These are phyloP conservation scores for Cotesia glomerata DNA, from an alignment of 1,140 invertebrate species.

Conservation along the genomic window DNA sequence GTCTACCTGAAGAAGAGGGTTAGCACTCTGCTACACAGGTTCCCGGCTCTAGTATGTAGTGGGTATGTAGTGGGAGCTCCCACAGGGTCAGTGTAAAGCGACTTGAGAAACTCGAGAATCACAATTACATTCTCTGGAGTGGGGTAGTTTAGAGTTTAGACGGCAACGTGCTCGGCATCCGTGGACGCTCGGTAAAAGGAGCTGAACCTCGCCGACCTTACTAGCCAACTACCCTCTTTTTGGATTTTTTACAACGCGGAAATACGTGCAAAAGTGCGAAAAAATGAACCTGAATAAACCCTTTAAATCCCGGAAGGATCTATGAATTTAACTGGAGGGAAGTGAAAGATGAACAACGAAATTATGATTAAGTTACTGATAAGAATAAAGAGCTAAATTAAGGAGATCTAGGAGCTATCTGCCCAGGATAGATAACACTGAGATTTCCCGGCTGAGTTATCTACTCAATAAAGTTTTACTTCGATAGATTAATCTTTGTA, in stretches of 20 bases:
- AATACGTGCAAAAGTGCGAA: background rate
- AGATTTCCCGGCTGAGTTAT: too few relatives aligned
- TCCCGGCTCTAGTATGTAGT: background rate
- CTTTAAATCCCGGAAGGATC: background rate
- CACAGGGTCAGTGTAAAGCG: slow-evolving; percentile 28
- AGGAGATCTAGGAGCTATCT: too few relatives aligned
- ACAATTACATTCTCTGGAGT: slow-evolving; percentile 32
- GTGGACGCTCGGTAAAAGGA: slow-evolving; percentile 3
- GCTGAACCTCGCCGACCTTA: background rate
- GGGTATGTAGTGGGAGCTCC: background rate
- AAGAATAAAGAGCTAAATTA: background rate
- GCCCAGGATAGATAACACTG: too few relatives aligned
- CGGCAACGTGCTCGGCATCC: slow-evolving; percentile 32
- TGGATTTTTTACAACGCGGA: background rate
- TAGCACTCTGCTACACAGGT: background rate
- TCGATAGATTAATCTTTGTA: too few relatives aligned
- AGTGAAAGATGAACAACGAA: background rate
- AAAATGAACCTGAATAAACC: too few relatives aligned
- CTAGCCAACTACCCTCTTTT: background rate
- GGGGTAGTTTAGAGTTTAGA: slow-evolving; percentile 33
- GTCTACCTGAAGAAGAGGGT: background rate
- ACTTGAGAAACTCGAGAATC: slow-evolving; percentile 31
- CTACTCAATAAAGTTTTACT: too few relatives aligned
- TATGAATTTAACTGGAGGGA: background rate
- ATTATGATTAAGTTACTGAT: background rate